A percentile compares a stretch with the other conserved stretches of the same genome.
phyloP scores from a whole-genome alignment of 2,888 invertebrate genomes.

The Hypselothyrea guttata region DNA sequence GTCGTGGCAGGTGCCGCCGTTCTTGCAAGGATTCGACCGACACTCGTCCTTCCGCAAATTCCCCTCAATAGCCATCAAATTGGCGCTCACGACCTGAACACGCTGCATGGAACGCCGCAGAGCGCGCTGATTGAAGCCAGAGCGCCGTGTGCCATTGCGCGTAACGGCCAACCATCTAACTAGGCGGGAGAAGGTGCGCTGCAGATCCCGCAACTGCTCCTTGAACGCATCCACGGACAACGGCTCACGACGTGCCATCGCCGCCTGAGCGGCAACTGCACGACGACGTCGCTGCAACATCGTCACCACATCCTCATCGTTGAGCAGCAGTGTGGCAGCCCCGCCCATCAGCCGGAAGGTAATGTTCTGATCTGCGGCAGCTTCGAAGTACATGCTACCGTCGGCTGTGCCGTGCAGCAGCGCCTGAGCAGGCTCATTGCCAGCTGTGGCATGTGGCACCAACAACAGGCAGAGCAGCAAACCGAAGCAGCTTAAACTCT shows the following conservation, averaged over 20 bases:
- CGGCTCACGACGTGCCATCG: slow-evolving; percentile 9
- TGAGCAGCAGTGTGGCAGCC: slow-evolving; percentile 86
- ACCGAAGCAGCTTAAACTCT: background rate
- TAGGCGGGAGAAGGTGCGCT: slow-evolving; percentile 53
- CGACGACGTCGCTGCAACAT: slow-evolving; percentile 44
- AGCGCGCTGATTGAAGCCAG: slow-evolving; percentile 37
- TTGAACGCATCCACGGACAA: slow-evolving; percentile 47
- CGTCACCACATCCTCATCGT: slow-evolving; percentile 86
- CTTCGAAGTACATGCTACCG: slow-evolving; percentile 90
- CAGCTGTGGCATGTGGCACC: slow-evolving; percentile 2
- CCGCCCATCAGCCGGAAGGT: slow-evolving; percentile 88
- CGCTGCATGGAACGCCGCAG: slow-evolving; percentile 60
- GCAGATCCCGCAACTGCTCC: slow-evolving; percentile 54
- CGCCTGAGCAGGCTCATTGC: slow-evolving; percentile 8
- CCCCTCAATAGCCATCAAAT: slow-evolving; percentile 34
- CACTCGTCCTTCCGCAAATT: slow-evolving; percentile 63
- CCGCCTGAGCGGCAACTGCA: slow-evolving; percentile 15
- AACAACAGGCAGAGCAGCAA: slow-evolving; percentile 18
- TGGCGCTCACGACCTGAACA: slow-evolving; percentile 34
- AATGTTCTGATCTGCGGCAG: slow-evolving; percentile 90
- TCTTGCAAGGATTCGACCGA: slow-evolving; percentile 87
- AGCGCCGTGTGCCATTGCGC: slow-evolving; percentile 52
- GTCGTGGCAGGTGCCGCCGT: slow-evolving; percentile 92
- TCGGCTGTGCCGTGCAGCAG: slow-evolving; percentile 81
- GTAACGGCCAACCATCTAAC: slow-evolving; percentile 34